phyloP scores from a whole-genome alignment of 2,888 invertebrate species.

The Drosophila quinaria region DNA sequence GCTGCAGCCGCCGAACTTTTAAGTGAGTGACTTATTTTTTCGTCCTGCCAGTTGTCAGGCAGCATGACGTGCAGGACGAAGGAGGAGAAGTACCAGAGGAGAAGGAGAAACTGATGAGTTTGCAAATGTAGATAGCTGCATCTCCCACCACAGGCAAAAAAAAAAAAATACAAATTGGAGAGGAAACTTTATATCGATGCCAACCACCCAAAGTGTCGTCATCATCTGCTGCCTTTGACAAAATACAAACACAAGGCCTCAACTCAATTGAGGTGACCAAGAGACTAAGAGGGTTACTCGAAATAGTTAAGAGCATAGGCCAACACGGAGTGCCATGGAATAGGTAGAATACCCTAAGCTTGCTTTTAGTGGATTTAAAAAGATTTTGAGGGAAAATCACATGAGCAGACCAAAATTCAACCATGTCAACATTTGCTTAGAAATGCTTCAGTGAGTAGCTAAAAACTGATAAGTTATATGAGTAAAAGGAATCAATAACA shows the following conservation, averaged over 20 bases:
- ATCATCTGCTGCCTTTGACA: constrained; percentile 66
- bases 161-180: neutral
- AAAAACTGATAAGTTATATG: no score
- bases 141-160: constrained; percentile 2
- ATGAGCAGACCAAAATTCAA: neutral
- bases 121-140: constrained; percentile 29
- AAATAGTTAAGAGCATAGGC: neutral
- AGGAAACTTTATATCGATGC: constrained; percentile 67
- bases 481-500: neutral
- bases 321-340: neutral
- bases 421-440: neutral
- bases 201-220: constrained; percentile 65
- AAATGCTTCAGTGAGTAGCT: no score
- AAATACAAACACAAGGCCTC: constrained; percentile 63
- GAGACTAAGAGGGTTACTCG: constrained; percentile 29
- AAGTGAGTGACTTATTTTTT: constrained; percentile 81
- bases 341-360: neutral
- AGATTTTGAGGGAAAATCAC: neutral
- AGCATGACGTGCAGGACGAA: constrained; percentile 35
- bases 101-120: constrained; percentile 49
- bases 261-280: constrained; percentile 62
- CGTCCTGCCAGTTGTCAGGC: constrained; percentile 42
- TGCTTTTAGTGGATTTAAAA: neutral
- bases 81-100: neutral
- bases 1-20: constrained; percentile 74